phyloP scores from a whole-genome alignment of 2,888 invertebrate species.

The Lasioglossum leucozonium region DNA sequence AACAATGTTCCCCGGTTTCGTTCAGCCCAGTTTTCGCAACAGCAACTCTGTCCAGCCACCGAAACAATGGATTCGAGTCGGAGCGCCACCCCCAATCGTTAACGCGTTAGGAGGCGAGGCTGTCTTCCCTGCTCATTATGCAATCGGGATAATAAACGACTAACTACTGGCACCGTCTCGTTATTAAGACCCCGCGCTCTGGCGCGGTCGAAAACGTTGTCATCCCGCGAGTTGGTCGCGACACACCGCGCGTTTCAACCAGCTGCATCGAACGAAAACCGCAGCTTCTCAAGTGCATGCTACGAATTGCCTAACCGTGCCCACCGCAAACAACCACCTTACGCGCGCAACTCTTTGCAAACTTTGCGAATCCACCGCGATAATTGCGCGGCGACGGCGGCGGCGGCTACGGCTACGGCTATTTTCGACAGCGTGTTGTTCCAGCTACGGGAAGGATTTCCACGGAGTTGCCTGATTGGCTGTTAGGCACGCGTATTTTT shows the following conservation, averaged over 20 bases:
- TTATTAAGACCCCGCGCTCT: constrained; percentile 61
- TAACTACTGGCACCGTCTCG: constrained; percentile 29
- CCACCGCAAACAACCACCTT: constrained; percentile 69
- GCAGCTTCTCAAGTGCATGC: constrained; percentile 77
- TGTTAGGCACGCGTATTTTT: background rate
- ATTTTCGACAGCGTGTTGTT: background rate
- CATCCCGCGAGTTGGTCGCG: constrained; percentile 10
- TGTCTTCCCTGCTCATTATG: constrained; percentile 28
- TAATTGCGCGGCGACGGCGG: constrained; percentile 70
- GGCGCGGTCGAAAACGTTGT: constrained; percentile 31
- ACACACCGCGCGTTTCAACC: background rate
- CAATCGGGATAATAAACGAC: constrained; percentile 61
- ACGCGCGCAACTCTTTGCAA: constrained; percentile 51
- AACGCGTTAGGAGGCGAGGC: background rate
- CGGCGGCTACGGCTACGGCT: background rate
- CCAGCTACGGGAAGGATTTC: background rate
- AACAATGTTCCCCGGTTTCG: background rate
- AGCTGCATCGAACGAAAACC: constrained; percentile 52
- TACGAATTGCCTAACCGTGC: constrained; percentile 74
- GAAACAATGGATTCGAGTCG: background rate
- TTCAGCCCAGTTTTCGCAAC: background rate
- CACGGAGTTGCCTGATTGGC: background rate
- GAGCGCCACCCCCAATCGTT: constrained; percentile 16
- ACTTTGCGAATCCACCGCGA: constrained; percentile 79
- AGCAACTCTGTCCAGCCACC: background rate